These are phyloP conservation scores for Odontocolon sp. DNA, from an alignment of 2,888 invertebrate genomes.

Conservation along the genomic window DNA sequence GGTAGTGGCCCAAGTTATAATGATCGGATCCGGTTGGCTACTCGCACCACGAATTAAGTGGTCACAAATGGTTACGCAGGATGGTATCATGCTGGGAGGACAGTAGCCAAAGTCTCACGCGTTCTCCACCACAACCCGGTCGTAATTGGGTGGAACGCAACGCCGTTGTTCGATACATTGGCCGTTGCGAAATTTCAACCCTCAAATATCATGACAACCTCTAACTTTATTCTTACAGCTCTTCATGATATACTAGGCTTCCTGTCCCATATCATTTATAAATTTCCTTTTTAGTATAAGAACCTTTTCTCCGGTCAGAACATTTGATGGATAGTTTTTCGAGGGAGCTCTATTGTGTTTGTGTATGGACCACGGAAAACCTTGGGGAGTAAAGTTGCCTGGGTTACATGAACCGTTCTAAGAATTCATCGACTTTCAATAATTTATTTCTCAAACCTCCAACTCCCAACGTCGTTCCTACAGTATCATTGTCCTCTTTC, in stretches of 20 bases:
- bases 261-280: not conserved
- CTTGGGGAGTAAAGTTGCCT: constrained; percentile 17
- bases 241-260: not conserved
- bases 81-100: constrained; percentile 54
- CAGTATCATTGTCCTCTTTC: constrained; percentile 28
- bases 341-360: constrained; percentile 43
- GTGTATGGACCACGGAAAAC: constrained; percentile 38
- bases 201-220: not conserved
- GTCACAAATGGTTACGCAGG: constrained; percentile 72
- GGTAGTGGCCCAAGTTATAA: constrained; percentile 69
- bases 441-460: constrained; percentile 42
- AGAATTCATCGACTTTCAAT: constrained; percentile 46
- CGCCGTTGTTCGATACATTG: constrained; percentile 23
- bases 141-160: constrained; percentile 72
- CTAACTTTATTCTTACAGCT: not conserved
- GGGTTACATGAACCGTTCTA: constrained; percentile 13
- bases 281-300: constrained; percentile 19
- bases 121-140: constrained; percentile 55
- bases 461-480: constrained; percentile 17
- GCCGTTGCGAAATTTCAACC: constrained; percentile 30
- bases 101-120: constrained; percentile 65
- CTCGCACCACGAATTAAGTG: constrained; percentile 68
- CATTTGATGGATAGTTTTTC: constrained; percentile 41
- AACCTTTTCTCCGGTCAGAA: constrained; percentile 22
- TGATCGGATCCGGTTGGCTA: constrained; percentile 71